Evolutionary conservation across 2,888 invertebrate species (phyloP).

Genomic region (Adineta ricciae): DNA sequence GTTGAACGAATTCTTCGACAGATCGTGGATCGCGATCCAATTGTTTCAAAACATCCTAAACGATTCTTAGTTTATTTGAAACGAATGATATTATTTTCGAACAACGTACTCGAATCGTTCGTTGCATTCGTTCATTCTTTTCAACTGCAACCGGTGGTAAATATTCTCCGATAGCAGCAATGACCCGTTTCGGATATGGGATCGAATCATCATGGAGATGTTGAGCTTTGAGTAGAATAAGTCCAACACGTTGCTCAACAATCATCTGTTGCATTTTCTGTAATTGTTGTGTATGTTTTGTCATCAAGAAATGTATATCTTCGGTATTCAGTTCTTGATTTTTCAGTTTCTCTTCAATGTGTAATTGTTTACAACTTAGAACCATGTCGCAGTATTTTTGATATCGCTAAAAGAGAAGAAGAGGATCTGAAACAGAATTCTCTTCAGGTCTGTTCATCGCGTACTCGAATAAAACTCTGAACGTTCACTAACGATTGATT

Average conservation of each 20-base stretch:
- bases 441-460: too few species aligned
- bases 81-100: background rate
- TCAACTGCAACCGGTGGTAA: constrained; percentile 27
- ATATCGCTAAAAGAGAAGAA: constrained; percentile 22
- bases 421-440: too few species aligned
- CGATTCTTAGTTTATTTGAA: background rate
- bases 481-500: constrained; percentile 23
- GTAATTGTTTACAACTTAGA: constrained; percentile 17
- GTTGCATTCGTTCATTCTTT: constrained; percentile 32
- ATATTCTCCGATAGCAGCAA: constrained; percentile 6
- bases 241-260: constrained; percentile 24
- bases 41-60: constrained; percentile 45
- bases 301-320: constrained; percentile 29
- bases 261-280: constrained; percentile 24
- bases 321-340: constrained; percentile 23
- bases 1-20: constrained; percentile 50
- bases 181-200: constrained; percentile 23
- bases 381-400: constrained; percentile 34
- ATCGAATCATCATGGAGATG: constrained; percentile 9
- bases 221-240: constrained; percentile 22
- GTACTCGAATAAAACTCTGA: background rate
- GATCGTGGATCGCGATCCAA: constrained; percentile 44
- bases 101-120: constrained; percentile 26
- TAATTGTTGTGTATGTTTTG: constrained; percentile 29
- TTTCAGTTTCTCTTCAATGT: constrained; percentile 24